Percentiles rank a stretch among this genome's conserved stretches.
phyloP scores from a whole-genome alignment of 1,140 invertebrate genomes.

The Drosophila lowei region DNA sequence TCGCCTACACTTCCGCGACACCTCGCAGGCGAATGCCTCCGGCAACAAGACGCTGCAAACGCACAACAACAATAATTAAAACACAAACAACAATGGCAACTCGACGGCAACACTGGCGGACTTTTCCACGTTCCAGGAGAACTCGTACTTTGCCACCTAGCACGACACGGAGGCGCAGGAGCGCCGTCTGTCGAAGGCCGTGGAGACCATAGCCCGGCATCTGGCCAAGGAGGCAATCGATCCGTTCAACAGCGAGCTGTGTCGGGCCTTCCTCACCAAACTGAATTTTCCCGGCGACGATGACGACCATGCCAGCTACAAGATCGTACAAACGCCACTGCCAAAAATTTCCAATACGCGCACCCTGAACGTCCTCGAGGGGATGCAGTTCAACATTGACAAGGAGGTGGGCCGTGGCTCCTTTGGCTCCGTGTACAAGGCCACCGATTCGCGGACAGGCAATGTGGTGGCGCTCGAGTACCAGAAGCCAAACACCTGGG shows the following conservation, averaged over 20 bases:
- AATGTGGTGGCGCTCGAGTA: constrained; percentile 89
- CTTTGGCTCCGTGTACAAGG: constrained; percentile 89
- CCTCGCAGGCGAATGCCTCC: constrained; percentile 26
- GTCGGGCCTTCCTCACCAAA: constrained; percentile 85
- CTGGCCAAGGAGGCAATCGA: constrained; percentile 83
- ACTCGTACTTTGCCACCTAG: constrained; percentile 82
- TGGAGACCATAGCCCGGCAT: constrained; percentile 75
- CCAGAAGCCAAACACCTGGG: constrained; percentile 92
- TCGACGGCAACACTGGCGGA: constrained; percentile 32
- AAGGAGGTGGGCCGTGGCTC: constrained; percentile 91
- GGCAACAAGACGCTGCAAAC: constrained; percentile 53
- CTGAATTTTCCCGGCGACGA: constrained; percentile 84
- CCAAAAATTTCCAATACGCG: constrained; percentile 84
- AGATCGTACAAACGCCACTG: constrained; percentile 75
- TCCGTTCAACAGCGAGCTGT: constrained; percentile 86
- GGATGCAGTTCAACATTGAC: constrained; percentile 86
- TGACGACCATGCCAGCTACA: constrained; percentile 73
- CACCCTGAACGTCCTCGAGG: constrained; percentile 84
- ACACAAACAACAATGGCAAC: constrained; percentile 51
- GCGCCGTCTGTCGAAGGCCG: constrained; percentile 70
- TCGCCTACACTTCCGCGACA: constrained; percentile 72
- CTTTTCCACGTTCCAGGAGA: constrained; percentile 82
- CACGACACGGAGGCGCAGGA: constrained; percentile 77
- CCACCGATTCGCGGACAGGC: constrained; percentile 83
- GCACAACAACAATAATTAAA: constrained; percentile 58